A percentile compares a stretch with the other conserved stretches of the same genome.
phyloP scores from a whole-genome alignment of 2,113 vertebrate species.

The Sphaerodactylus townsendi region DNA sequence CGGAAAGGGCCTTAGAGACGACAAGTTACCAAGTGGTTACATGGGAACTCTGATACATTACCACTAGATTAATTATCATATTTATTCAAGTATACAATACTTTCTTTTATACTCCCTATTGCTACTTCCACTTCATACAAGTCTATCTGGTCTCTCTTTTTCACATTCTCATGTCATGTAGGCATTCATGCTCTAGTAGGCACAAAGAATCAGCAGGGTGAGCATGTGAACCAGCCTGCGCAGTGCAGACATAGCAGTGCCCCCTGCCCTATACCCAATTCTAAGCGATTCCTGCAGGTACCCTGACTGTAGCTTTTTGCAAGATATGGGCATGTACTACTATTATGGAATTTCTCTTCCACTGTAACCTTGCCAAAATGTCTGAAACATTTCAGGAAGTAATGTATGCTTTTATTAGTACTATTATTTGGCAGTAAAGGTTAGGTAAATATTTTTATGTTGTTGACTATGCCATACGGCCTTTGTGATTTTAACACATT shows the following conservation, averaged over 20 bases:
- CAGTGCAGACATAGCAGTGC: too few relatives aligned
- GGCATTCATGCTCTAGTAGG: background rate
- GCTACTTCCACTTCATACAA: background rate
- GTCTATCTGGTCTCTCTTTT: background rate
- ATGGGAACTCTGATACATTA: background rate
- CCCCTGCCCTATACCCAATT: too few relatives aligned
- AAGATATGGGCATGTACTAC: background rate
- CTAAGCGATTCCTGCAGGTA: too few relatives aligned
- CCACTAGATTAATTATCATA: background rate
- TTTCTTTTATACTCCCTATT: background rate
- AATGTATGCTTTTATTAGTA: background rate
- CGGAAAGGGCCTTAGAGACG: too few relatives aligned
- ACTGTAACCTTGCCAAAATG: background rate
- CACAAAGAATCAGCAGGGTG: background rate
- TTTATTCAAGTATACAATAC: too few relatives aligned
- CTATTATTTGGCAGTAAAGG: background rate
- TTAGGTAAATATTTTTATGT: background rate
- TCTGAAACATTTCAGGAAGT: background rate
- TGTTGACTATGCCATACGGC: background rate
- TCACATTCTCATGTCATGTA: background rate
- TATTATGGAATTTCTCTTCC: background rate
- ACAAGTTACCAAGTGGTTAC: background rate
- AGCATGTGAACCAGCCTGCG: background rate
- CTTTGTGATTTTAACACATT: too few relatives aligned
- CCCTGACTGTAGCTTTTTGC: too few relatives aligned